Conservation (phyloP, 2,797 vertebrate genomes). For the Premnoplex brunnescens region DNA sequence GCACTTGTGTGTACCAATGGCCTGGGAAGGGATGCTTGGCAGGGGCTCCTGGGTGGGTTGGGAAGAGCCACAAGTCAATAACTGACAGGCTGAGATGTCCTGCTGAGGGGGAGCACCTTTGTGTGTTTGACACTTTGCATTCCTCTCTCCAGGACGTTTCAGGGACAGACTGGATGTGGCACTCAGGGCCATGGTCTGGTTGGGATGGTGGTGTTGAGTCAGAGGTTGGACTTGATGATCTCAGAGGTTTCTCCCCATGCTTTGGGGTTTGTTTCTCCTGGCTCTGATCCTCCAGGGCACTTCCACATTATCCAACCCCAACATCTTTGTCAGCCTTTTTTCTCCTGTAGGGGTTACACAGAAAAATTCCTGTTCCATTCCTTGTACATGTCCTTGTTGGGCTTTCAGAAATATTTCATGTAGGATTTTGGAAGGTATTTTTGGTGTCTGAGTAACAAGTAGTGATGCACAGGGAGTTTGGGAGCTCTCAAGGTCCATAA, state of each 20-base stretch:
- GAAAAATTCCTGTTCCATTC: not conserved
- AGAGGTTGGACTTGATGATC: not conserved
- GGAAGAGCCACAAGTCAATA: not conserved
- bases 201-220: not conserved
- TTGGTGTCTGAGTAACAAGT: not conserved
- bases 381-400: not conserved
- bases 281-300: not conserved
- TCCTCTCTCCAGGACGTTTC: not conserved
- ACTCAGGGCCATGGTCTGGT: too few species aligned
- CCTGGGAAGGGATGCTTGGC: too few species aligned
- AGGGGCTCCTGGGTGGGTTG: not conserved
- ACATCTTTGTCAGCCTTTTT: not conserved
- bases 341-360: not conserved
- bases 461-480: not conserved
- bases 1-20: accelerated
- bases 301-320: not conserved
- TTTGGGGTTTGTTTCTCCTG: not conserved
- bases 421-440: not conserved
- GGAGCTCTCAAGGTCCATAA: not conserved
- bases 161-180: not conserved
- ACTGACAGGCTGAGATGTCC: not conserved
- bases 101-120: accelerated
- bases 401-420: not conserved
- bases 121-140: not conserved
- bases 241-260: not conserved